Base-by-base conservation (phyloP, 2,113 vertebrate species). In the Coturnix japonica region DNA sequence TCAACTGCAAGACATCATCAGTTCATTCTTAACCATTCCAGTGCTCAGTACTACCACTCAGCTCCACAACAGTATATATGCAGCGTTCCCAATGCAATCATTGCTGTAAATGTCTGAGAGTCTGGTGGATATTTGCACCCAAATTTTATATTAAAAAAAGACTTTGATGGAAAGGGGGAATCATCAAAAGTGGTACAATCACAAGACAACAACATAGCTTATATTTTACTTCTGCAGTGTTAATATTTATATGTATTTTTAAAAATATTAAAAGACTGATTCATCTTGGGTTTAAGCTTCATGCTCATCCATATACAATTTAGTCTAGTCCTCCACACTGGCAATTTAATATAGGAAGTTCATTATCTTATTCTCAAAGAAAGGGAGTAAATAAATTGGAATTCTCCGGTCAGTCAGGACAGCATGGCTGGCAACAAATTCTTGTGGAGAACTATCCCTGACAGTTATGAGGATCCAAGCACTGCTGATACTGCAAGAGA, bases 381-480 rank as follows among this genome's bases (percentile, higher is more conserved):
- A 6, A 31, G 4, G 47, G 39, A 72, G 23, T 19, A 5, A 31
- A 3, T 39, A 65, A 33, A 5, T 41, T 4, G 7, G 33, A 67
- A 19, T 9, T 59, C 75, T 35, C 14, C 39, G 15, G 6, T n/a
- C 11, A 37, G 12, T 37, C 14, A 80, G 21, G 18, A 31, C 10
- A 75, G 8, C 1, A 2, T 13, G 4, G 3, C 41, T 57, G 12
- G 39, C 19, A 86, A 18, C 13, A 81, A 57, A 70, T 2, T 4
- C 4, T 7, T 61, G 0, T 14, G 26, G 20, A 73, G 20, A 39
- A 13, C 26, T 2, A 0, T 64, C 6, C 59, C 16, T 43, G 33
- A 49, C 19, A 77, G 22, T 2, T 35, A 43, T 21, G 0, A 5
- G 53, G 4, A 26, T 51, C 8, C 6, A 22, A 9, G 6, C 15